A percentile compares a stretch with the other conserved stretches of the same genome.
phyloP scores from a whole-genome alignment of 2,888 invertebrate species.

The Eupithecia subfuscata region DNA sequence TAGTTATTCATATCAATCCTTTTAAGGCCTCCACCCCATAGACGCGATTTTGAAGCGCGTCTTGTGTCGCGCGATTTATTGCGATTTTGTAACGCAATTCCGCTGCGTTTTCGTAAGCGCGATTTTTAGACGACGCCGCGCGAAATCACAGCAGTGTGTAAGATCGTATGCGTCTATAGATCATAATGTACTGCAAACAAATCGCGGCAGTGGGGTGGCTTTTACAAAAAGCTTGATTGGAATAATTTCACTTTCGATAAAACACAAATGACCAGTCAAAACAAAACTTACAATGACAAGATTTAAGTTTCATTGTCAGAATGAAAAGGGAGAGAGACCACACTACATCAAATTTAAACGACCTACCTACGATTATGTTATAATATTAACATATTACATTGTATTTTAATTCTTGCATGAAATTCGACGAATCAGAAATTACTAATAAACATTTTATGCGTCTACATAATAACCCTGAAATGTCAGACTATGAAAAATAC shows the following conservation, averaged over 20 bases:
- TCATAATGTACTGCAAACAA: too few species aligned
- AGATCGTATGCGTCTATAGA: too few species aligned
- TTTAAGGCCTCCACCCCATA: background rate
- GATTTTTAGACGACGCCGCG: too few species aligned
- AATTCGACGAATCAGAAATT: constrained; percentile 29
- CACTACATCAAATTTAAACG: constrained; percentile 19
- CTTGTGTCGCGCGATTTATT: too few species aligned
- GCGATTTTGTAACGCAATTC: too few species aligned
- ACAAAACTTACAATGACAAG: background rate
- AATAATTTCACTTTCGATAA: background rate
- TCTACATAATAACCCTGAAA: constrained; percentile 61
- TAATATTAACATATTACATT: constrained; percentile 3
- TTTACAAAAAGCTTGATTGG: background rate
- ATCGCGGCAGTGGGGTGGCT: too few species aligned
- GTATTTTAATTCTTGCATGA: constrained; percentile 19
- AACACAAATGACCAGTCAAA: background rate
- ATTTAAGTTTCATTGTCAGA: background rate
- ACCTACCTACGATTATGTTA: constrained; percentile 24
- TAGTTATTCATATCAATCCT: background rate
- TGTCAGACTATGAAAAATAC: constrained; percentile 62
- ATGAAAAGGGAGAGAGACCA: background rate
- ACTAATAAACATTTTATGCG: constrained; percentile 36
- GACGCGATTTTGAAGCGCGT: too few species aligned
- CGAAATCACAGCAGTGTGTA: too few species aligned
- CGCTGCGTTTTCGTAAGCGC: too few species aligned